A percentile compares a stretch with the other conserved stretches of the same genome.
These are phyloP conservation scores for Omphaloscelis lunosa DNA, from an alignment of 2,888 invertebrate genomes.

Conservation along the genomic window DNA sequence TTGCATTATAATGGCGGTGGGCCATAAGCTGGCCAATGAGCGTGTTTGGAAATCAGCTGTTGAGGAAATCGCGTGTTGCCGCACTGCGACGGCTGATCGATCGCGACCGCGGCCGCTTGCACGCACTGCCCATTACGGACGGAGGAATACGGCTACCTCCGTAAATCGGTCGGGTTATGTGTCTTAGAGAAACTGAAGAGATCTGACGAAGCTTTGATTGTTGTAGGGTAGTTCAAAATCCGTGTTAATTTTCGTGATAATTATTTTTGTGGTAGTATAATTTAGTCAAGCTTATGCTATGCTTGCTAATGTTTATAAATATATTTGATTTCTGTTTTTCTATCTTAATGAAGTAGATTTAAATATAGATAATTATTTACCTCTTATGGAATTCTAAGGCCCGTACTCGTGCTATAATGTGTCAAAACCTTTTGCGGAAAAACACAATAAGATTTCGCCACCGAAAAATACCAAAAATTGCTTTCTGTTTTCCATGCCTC, in stretches of 20 bases:
- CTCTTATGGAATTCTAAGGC: not conserved
- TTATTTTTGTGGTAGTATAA: not conserved
- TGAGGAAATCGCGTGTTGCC: constrained; percentile 76
- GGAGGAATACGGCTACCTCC: constrained; percentile 61
- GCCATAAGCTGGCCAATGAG: constrained; percentile 63
- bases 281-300: not conserved
- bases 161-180: constrained; percentile 71
- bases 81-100: constrained; percentile 82
- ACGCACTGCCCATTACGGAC: constrained; percentile 73
- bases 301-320: not conserved
- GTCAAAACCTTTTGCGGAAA: not conserved
- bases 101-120: constrained; percentile 76
- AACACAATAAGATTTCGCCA: not conserved
- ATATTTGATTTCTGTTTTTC: not conserved
- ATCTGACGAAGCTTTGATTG: constrained; percentile 37
- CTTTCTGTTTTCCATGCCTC: constrained; percentile 1
- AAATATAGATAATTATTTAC: not conserved
- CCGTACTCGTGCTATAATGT: not conserved
- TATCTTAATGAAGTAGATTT: not conserved
- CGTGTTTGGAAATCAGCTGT: constrained; percentile 78
- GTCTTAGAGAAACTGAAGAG: constrained; percentile 48
- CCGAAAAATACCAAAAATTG: not conserved
- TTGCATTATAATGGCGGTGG: constrained; percentile 65
- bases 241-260: not conserved
- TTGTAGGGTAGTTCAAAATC: not conserved